A percentile compares a stretch with the other conserved stretches of the same genome.
phyloP scores from a whole-genome alignment of 2,888 invertebrate species.

The Ctenicera cuprea region DNA sequence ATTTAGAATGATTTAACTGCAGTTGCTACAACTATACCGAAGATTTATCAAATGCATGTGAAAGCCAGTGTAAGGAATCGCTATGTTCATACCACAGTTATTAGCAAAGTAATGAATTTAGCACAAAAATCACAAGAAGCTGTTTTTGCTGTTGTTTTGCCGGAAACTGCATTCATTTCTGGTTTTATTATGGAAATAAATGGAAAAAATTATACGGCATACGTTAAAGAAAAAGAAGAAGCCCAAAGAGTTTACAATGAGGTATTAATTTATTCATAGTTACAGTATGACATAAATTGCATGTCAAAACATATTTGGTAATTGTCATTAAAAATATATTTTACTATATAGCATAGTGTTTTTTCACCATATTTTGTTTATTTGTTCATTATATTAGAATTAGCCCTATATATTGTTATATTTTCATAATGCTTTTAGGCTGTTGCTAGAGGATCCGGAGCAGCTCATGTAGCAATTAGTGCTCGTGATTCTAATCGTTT shows the following conservation, averaged over 20 bases:
- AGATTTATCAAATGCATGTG: constrained; percentile 79
- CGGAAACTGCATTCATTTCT: constrained; percentile 82
- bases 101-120: constrained; percentile 79
- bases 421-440: constrained; percentile 68
- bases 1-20: neutral
- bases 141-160: constrained; percentile 79
- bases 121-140: constrained; percentile 78
- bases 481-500: constrained; percentile 83
- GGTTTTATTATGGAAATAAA: constrained; percentile 81
- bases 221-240: constrained; percentile 79
- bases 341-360: too few species aligned
- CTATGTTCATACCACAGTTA: constrained; percentile 80
- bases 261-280: constrained; percentile 51
- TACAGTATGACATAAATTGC: too few species aligned
- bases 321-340: too few species aligned
- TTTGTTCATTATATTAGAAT: too few species aligned
- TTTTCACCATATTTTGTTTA: too few species aligned
- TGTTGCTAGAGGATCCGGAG: constrained; percentile 76
- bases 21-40: constrained; percentile 58
- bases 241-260: constrained; percentile 74
- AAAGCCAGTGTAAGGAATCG: constrained; percentile 78
- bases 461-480: constrained; percentile 79
- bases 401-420: too few species aligned
- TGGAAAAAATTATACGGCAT: constrained; percentile 79
- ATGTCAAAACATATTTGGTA: too few species aligned